Evolutionary conservation across 2,888 invertebrate species (phyloP), one percentile per base, ranked within the genome.

Genomic region (Phymatocera aterrima): DNA sequence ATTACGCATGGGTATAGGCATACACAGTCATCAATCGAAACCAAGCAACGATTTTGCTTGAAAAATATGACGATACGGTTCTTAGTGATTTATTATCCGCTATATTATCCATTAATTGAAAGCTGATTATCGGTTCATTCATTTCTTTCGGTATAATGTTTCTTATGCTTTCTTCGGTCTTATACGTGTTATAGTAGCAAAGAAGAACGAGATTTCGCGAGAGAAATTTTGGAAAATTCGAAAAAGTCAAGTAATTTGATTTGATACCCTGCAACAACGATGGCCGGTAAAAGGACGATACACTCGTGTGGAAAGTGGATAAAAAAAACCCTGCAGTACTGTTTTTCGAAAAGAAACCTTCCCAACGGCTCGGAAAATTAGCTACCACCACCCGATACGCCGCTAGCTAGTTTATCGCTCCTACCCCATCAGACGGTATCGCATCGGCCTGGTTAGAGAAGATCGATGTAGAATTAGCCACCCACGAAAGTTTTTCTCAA

Each of bases 351-450:
- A 37, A 64, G 18, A 12, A 64, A 64, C 34, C 61, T 37, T 21
- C 34, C 18, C 18, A 24, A 64, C 8, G 34, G 61, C 18, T 18
- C 34, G 61, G 10, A 37, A 37, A 34, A 34, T n/a, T 37, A 64
- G 37, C 61, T 18, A 64, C 61, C 61, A 37, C 61, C 61, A 18
- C 18, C 5, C 10, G 61, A 64, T 64, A 64, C 21, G 37, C 37
- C n/a, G 10, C 18, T 18, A 64, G 5, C 61, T 12, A 57, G 57
- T 37, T 64, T 64, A 34, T 18, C 37, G 61, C 21, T 18, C 61
- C 37, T 64, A 64, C 61, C 61, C 34, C 37, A 64, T 37, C 61
- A 8, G 61, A 21, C 61, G 57, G 57, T 37, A 37, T 64, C n/a
- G 61, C 24, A 64, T 37, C 34, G n/a, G 6, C 21, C 61, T n/a